Evolutionary conservation across 2,888 invertebrate genomes (phyloP).

Genomic region (Seira sanloemensis): DNA sequence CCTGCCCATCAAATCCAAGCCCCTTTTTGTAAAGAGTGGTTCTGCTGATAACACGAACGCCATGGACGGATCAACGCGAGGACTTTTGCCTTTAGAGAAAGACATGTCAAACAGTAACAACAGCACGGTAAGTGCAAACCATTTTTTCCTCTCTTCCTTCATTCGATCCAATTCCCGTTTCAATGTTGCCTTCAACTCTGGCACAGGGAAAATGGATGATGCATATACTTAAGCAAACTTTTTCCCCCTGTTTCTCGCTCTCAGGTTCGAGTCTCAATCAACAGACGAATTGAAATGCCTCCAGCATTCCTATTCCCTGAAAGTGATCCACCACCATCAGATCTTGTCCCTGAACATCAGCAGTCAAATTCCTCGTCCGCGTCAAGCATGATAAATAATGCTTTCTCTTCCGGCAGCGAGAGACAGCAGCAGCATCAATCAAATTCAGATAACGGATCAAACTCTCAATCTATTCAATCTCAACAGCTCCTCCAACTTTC

Average conservation of each 20-base stretch:
- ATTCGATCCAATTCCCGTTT: background rate
- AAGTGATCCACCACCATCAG: slow-evolving; percentile 81
- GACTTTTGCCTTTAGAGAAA: slow-evolving; percentile 75
- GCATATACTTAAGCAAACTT: too few species aligned
- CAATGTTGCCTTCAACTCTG: too few species aligned
- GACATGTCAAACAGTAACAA: slow-evolving; percentile 1
- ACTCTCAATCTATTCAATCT: slow-evolving; percentile 34
- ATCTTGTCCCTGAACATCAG: slow-evolving; percentile 76
- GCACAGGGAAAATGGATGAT: too few species aligned
- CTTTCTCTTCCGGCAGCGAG: slow-evolving; percentile 32
- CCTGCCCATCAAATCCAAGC: slow-evolving; percentile 85
- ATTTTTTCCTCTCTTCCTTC: background rate
- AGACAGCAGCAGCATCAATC: slow-evolving; percentile 44
- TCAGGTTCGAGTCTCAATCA: slow-evolving; percentile 83
- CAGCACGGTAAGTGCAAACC: slow-evolving; percentile 39
- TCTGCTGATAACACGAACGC: slow-evolving; percentile 80
- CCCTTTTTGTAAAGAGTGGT: slow-evolving; percentile 87
- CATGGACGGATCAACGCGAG: slow-evolving; percentile 80
- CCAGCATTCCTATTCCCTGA: slow-evolving; percentile 88
- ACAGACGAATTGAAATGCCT: slow-evolving; percentile 88
- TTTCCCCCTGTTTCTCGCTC: background rate
- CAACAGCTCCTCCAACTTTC: slow-evolving; percentile 49
- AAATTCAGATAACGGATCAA: slow-evolving; percentile 43
- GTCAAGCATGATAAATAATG: slow-evolving; percentile 55
- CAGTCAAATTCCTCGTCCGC: slow-evolving; percentile 69